Base-by-base conservation (phyloP, 1,140 invertebrate species). In the Lepidurus couesii region DNA sequence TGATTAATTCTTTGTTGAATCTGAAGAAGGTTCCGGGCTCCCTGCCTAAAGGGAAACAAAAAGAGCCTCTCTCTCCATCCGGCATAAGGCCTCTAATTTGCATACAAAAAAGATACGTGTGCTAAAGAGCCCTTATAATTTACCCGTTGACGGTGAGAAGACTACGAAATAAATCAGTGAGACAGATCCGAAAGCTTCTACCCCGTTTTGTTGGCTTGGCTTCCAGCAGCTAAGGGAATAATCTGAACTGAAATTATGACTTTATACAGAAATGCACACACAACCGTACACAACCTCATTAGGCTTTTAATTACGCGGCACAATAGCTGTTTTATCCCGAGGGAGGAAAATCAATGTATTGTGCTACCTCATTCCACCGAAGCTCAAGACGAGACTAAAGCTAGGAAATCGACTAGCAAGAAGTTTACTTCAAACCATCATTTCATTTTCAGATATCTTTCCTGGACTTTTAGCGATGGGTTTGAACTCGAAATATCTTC, bases 51-150 rank as follows among this genome's bases (percentile, higher is more conserved):
- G 5, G 9, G 21, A 65, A 21, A 65, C 16, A 65, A 65, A 65
- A 21, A 16, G 53, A 65, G 21, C 16, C 16, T n/a, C 53, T 13
- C 13, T 7, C 1, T 5, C n/a, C 21, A 65, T 65, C 53, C n/a
- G 16, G 53, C 21, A 16, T 65, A 9, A 65, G 53, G 16, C 53
- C 3, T 65, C 53, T 21, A 65, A 65, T 65, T n/a, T 65, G 53
- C 16, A 65, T 65, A 16, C 21, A 65, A 65, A 16, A 34, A 16
- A 65, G 53, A 65, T 16, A 21, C 13, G 53, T 21, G 53, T 65
- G 53, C 53, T 65, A 65, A 65, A 65, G n/a, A 65, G 21, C 53
- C 53, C 53, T 65, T 7, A 65, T 65, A 65, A 65, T 7, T 65
- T 65, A 65, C 53, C 53, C 53, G 9, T 65, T 65, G 53, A 65